A percentile compares a stretch with the other conserved stretches of the same genome.
Evolutionary conservation across 1,140 invertebrate species (phyloP).

Genomic region (Trichogramma pretiosum): DNA sequence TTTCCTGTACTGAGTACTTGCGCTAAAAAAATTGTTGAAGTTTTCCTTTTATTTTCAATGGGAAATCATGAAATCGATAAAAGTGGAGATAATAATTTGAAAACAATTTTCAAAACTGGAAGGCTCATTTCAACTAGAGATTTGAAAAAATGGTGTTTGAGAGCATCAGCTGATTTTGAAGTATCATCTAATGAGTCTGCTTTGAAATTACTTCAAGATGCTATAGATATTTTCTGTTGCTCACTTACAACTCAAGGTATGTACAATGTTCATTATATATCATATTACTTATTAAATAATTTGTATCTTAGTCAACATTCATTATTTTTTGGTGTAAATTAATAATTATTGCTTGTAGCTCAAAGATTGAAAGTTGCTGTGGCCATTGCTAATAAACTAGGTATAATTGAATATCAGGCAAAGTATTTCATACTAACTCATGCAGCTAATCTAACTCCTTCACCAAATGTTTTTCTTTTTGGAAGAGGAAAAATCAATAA

Average conservation of each 20-base stretch:
- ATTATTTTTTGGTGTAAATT: not conserved
- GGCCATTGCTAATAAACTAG: constrained; percentile 70
- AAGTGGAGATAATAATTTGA: constrained; percentile 24
- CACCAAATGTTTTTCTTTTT: no score
- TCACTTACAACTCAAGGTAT: constrained; percentile 54
- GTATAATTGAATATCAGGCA: constrained; percentile 72
- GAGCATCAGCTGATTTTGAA: constrained; percentile 67
- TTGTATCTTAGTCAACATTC: not conserved
- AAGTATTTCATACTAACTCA: constrained; percentile 71
- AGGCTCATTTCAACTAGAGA: constrained; percentile 74
- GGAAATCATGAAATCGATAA: constrained; percentile 50
- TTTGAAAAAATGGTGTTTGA: constrained; percentile 84
- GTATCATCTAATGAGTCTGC: constrained; percentile 65
- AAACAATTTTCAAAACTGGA: constrained; percentile 44
- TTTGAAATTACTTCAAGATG: constrained; percentile 77
- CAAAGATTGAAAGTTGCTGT: constrained; percentile 59
- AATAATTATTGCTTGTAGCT: constrained; percentile 32
- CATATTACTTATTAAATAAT: not conserved
- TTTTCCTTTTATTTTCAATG: constrained; percentile 73
- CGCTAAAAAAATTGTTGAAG: constrained; percentile 68
- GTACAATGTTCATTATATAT: constrained; percentile 9
- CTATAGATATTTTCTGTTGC: constrained; percentile 83
- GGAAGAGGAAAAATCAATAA: no score
- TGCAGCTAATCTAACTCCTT: no score
- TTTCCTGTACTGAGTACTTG: constrained; percentile 70